Percentiles rank a stretch among this genome's conserved stretches.
Conservation (phyloP, 2,888 invertebrate species). For the Brachypalpus laphriformis region DNA sequence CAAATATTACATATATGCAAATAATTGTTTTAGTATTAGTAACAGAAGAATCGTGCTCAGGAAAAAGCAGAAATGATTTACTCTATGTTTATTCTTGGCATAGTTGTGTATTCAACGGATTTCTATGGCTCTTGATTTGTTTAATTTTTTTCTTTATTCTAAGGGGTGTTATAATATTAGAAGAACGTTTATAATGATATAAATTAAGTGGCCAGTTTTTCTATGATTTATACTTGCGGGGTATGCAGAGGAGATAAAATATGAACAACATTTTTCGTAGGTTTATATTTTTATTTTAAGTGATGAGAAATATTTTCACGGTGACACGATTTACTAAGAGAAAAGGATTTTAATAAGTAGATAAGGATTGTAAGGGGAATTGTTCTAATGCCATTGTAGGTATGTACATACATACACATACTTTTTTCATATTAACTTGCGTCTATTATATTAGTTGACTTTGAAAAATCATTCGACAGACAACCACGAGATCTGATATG, state of each 20-base stretch:
- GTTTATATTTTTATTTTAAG: too few relatives aligned
- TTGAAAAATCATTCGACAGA: too few relatives aligned
- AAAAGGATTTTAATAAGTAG: too few relatives aligned
- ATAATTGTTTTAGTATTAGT: not conserved
- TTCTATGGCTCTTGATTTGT: not conserved
- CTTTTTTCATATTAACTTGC: too few relatives aligned
- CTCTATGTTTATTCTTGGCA: not conserved
- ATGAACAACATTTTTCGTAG: not conserved
- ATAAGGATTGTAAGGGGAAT: too few relatives aligned
- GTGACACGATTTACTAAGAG: too few relatives aligned
- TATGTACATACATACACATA: too few relatives aligned
- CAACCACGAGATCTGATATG: too few relatives aligned
- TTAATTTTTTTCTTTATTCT: not conserved
- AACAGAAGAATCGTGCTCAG: not conserved
- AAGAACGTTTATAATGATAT: constrained; percentile 3
- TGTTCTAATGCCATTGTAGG: too few relatives aligned
- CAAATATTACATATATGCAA: not conserved
- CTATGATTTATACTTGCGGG: not conserved
- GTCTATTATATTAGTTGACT: too few relatives aligned
- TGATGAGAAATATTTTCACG: too few relatives aligned
- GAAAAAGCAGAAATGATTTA: not conserved
- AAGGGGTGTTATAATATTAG: constrained; percentile 6
- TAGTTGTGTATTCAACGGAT: not conserved
- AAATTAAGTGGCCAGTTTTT: not conserved
- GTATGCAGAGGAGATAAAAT: not conserved